phyloP scores from a whole-genome alignment of 2,888 invertebrate species.

The Phaedon cochleariae region DNA sequence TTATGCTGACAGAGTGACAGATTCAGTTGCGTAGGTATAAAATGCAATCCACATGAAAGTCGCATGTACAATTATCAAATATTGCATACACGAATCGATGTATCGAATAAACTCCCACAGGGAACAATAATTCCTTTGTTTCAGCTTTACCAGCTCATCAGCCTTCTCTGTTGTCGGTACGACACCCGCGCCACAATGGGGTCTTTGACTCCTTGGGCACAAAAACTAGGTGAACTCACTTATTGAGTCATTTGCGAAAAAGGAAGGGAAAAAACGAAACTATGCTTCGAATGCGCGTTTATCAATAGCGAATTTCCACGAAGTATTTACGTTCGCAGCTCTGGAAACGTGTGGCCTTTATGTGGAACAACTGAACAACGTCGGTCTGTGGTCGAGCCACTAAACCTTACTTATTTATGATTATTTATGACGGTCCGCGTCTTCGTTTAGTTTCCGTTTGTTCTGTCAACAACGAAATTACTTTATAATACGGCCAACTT shows the following conservation, averaged over 20 bases:
- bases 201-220: not conserved
- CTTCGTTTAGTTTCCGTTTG: constrained; percentile 50
- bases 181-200: not conserved
- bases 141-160: not conserved
- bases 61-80: too few species aligned
- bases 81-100: not conserved
- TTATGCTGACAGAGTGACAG: too few species aligned
- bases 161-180: not conserved
- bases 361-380: constrained; percentile 35
- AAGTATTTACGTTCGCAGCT: constrained; percentile 15
- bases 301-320: constrained; percentile 21
- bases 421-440: constrained; percentile 50
- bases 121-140: not conserved
- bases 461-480: constrained; percentile 48
- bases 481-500: constrained; percentile 32
- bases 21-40: too few species aligned
- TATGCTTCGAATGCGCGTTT: constrained; percentile 4
- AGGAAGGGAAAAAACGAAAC: not conserved
- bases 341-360: not conserved
- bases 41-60: too few species aligned
- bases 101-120: not conserved
- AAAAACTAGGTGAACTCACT: constrained; percentile 4
- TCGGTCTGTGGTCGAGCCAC: constrained; percentile 47
- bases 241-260: constrained; percentile 13
- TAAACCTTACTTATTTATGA: constrained; percentile 47